Base-by-base conservation (phyloP, 2,888 invertebrate species). In the Sturmia bella region DNA sequence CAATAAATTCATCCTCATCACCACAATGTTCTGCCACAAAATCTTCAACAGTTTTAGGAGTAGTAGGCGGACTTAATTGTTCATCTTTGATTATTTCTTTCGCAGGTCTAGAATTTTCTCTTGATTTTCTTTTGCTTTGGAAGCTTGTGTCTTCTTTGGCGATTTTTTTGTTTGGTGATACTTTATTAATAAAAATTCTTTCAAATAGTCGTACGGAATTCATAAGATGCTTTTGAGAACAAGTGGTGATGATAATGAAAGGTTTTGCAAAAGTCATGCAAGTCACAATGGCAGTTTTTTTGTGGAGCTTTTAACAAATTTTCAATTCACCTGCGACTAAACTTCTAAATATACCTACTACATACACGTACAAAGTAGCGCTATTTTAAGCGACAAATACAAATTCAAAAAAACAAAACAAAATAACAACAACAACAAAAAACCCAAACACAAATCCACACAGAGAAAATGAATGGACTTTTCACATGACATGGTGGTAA, bases 151-250 rank as follows among this genome's bases (percentile, higher is more conserved):
- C n/a, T 24, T 24, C 43, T n/a, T 24, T 12, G 6, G 7, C 0
- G 0, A 2, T 0, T 61, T 61, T 61, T 17, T 83, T 56, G 50
- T 13, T 45, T 70, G 61, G 19, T 50, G 57, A 24, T 19, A 73
- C 17, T 21, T 39, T 4, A 69, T 43, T 27, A 17, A 1, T 7
- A 88, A 85, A 70, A 87, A 89, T 76, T 89, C 87, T 4, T 87
- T 86, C 2, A 91, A 84, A 43, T 90, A 90, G n/a, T 87, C 86
- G 82, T 86, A 12, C 89, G 88, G 84, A 91, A 91, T 66, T 89
- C 90, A 80, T 90, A 87, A 0, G 91, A 89, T 2, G 90, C 84
- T 7, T 85, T n/a, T n/a, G n/a, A n/a, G n/a, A n/a, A n/a, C n/a
- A n/a, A n/a, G n/a, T n/a, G n/a, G n/a, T n/a, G n/a, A n/a, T n/a